These are phyloP conservation scores for Lasioglossum leucozonium DNA, from an alignment of 2,888 invertebrate genomes.

Conservation along the genomic window DNA sequence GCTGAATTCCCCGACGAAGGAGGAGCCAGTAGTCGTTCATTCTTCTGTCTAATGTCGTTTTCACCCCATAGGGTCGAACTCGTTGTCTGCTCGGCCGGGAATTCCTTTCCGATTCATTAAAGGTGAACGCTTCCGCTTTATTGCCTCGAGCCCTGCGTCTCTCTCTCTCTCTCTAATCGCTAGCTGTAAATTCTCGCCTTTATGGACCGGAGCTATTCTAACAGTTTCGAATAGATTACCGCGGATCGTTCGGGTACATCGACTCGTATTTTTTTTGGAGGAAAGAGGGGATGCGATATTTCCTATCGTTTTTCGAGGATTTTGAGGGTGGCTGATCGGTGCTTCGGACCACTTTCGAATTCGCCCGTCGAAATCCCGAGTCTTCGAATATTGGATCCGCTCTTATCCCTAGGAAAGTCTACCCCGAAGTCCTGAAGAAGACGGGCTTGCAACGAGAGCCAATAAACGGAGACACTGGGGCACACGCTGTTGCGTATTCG, in stretches of 20 bases:
- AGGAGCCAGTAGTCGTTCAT: neutral
- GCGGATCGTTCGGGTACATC: neutral
- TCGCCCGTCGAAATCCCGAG: neutral
- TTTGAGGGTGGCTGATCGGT: neutral
- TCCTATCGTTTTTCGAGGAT: neutral
- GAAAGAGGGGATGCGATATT: neutral
- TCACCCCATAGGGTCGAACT: slow-evolving; percentile 6
- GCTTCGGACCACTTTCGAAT: neutral
- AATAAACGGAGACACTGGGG: neutral
- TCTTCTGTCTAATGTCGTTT: neutral
- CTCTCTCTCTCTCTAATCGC: slow-evolving; percentile 6
- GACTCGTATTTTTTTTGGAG: neutral
- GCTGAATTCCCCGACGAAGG: neutral
- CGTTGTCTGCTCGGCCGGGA: neutral
- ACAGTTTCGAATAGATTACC: neutral
- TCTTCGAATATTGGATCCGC: neutral
- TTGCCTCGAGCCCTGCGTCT: neutral
- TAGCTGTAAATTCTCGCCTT: neutral
- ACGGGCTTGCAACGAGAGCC: neutral
- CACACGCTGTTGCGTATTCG: neutral
- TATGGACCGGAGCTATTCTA: neutral
- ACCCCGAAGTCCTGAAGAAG: neutral
- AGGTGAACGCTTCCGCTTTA: slow-evolving; percentile 15
- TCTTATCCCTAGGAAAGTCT: neutral
- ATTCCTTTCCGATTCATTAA: slow-evolving; percentile 21